Base-by-base conservation (phyloP, 2,797 vertebrate species). In the Pipistrellus kuhlii region DNA sequence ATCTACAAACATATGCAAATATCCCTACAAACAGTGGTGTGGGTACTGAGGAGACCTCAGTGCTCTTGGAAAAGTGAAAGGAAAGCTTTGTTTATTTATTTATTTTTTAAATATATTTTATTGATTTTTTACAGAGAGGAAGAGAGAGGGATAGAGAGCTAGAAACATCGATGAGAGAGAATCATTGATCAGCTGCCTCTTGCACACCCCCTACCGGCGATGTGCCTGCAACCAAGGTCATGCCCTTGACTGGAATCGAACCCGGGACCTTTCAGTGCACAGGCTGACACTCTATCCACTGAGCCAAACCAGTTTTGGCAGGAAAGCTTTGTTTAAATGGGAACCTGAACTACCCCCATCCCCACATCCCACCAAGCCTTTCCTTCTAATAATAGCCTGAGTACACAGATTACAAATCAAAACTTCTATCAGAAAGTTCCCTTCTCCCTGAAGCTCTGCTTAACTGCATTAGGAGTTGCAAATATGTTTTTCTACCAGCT, bases 351-450 rank as follows among this genome's bases (percentile, higher is more conserved):
- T 9, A 5, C 20, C 23, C 38, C 15, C 15, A 46, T 21, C 1
- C 21, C n/a, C 21, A 11, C 1, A 44, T 10, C 12, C 1, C 18
- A 71, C 69, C 46, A 92, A 88, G 14, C 72, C 20, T 91, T 11
- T 77, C 77, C 77, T 83, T 48, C 76, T 93, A 89, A 66, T 57
- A 91, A 94, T 73, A 94, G 30, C 48, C 68, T 91, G 68, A 78
- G 48, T 82, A 94, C 59, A 75, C n/a, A 95, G 81, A 94, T 35
- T 91, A 21, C 8, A 92, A 32, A 90, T 21, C 38, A 83, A 80
- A 44, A 48, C 77, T 68, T 59, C 82, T 71, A 46, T 32, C 38
- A 57, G 25, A 88, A 85, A 88, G 83, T 76, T 57, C 11, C 30
- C 30, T 91, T 97, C 86, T 95, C 51, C 93, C 13, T 76, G 21